A percentile compares a stretch with the other conserved stretches of the same genome.
These are phyloP conservation scores for Schizopygopsis pylzovi DNA, from an alignment of 2,797 vertebrate species.

Conservation along the genomic window DNA sequence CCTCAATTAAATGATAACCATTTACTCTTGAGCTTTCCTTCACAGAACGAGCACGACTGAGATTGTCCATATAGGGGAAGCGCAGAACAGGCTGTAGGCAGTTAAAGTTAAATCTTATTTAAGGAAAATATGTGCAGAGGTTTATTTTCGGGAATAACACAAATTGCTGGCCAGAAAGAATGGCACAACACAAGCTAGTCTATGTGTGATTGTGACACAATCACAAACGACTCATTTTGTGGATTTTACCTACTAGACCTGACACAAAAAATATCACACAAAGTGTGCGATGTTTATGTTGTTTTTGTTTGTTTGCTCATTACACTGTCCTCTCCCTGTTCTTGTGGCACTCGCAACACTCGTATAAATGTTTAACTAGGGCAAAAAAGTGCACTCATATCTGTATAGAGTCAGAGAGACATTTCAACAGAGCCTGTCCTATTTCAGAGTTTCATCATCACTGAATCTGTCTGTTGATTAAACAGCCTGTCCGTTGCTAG, in stretches of 20 bases:
- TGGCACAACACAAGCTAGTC: neutral
- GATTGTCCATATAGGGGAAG: slow-evolving; percentile 28
- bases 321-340: neutral
- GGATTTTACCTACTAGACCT: neutral
- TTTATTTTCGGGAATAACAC: slow-evolving; percentile 34
- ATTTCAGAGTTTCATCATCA: slow-evolving; percentile 55
- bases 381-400: neutral
- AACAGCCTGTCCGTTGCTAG: slow-evolving; percentile 61
- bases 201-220: slow-evolving; percentile 1
- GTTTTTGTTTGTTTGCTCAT: slow-evolving; percentile 1
- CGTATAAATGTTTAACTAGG: slow-evolving; percentile 44
- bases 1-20: slow-evolving; percentile 63
- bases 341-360: neutral
- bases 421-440: slow-evolving; percentile 50
- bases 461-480: slow-evolving; percentile 61
- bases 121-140: slow-evolving; percentile 19
- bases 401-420: slow-evolving; percentile 32
- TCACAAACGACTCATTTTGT: neutral
- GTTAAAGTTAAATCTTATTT: slow-evolving; percentile 43
- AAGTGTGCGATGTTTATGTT: neutral
- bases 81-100: slow-evolving; percentile 19
- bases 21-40: slow-evolving; percentile 47
- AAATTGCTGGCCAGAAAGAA: slow-evolving; percentile 18
- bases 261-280: neutral
- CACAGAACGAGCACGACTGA: slow-evolving; percentile 9